A percentile compares a stretch with the other conserved stretches of the same genome.
Evolutionary conservation across 2,797 vertebrate genomes (phyloP).

Genomic region (Sebastes matsubarae): DNA sequence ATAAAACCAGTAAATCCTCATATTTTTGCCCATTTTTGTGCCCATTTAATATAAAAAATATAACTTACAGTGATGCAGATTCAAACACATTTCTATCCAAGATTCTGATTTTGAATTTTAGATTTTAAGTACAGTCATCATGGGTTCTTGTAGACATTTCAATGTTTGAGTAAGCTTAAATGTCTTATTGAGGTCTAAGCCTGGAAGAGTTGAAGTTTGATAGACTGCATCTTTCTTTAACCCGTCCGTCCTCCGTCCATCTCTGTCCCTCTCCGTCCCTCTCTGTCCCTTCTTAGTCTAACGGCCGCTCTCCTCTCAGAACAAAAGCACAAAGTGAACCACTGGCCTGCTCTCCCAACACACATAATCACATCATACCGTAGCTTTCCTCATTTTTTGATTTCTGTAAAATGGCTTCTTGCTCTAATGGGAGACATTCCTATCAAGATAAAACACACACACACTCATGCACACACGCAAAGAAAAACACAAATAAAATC

Average conservation of each 20-base stretch:
- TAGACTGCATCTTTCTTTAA: not conserved
- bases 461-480: not conserved
- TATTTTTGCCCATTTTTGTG: too few relatives aligned
- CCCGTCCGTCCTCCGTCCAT: not conserved
- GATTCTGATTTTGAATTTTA: not conserved
- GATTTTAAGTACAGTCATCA: not conserved
- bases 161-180: conserved; percentile 12
- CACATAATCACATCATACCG: conserved; percentile 47
- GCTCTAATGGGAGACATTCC: conserved; percentile 28
- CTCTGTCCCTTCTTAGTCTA: not conserved
- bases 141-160: not conserved
- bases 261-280: not conserved
- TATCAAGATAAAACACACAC: not conserved
- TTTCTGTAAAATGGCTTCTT: conserved; percentile 42
- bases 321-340: conserved; percentile 29
- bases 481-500: conserved; percentile 49
- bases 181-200: not conserved
- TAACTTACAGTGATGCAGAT: not conserved
- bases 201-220: conserved; percentile 1
- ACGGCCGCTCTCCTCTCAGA: conserved; percentile 2
- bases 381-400: conserved; percentile 16
- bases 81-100: not conserved
- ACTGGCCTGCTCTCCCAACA: not conserved
- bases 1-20: not conserved
- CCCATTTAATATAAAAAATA: not conserved